phyloP scores from a whole-genome alignment of 53 echinoderm and acorn worm species.

The Hippasteria phrygiana region DNA sequence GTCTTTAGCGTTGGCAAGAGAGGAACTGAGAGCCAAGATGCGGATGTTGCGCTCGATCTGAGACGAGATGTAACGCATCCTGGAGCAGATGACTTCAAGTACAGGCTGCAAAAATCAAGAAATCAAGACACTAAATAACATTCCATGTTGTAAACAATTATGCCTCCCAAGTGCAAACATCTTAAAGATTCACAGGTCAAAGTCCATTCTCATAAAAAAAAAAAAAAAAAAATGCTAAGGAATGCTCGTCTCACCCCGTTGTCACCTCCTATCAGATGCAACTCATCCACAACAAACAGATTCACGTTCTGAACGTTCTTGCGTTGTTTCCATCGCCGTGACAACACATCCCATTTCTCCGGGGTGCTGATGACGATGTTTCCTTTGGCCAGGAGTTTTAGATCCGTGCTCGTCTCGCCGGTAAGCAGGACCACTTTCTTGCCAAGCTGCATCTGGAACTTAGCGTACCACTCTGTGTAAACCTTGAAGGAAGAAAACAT shows the following conservation, averaged over 20 bases:
- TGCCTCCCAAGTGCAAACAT: no score
- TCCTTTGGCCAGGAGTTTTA: constrained; percentile 98
- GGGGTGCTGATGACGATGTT: constrained; percentile 99
- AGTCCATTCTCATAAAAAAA: neutral
- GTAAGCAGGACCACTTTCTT: constrained; percentile 95
- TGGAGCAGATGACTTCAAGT: constrained; percentile 96
- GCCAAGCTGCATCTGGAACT: constrained; percentile 99
- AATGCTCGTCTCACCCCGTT: constrained; percentile 85
- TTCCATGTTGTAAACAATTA: neutral
- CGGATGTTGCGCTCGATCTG: constrained; percentile 99
- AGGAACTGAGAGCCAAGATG: constrained; percentile 93
- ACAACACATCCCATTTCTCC: constrained; percentile 97
- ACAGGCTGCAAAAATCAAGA: constrained; percentile 74
- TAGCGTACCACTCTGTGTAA: constrained; percentile 98
- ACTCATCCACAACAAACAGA: constrained; percentile 95
- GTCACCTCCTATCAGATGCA: constrained; percentile 96
- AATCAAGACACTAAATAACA: neutral
- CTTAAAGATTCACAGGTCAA: neutral
- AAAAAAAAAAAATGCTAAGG: no score
- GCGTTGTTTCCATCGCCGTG: constrained; percentile 96
- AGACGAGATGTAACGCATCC: constrained; percentile 99
- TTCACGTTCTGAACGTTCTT: constrained; percentile 99
- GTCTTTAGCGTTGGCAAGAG: constrained; percentile 96
- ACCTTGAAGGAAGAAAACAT: constrained; percentile 54
- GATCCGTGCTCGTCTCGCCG: constrained; percentile 97